phyloP scores from a whole-genome alignment of 2,888 invertebrate genomes.

The Volucella bombylans region DNA sequence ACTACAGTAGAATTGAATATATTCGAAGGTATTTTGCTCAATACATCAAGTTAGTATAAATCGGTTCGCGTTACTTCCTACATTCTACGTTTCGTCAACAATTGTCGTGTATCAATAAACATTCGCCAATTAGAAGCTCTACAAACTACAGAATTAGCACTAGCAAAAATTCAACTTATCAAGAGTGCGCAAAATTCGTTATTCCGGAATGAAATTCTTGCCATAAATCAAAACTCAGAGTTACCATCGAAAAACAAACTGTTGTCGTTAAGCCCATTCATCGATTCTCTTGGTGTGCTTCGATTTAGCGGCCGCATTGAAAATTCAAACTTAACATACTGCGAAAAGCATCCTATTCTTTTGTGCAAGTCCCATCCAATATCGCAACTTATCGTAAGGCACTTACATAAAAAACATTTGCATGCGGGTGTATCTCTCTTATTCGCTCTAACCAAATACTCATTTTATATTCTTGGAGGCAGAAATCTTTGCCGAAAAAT shows the following conservation, averaged over 20 bases:
- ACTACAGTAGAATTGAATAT: too few relatives aligned
- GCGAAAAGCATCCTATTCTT: slow-evolving; percentile 44
- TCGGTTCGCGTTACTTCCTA: too few relatives aligned
- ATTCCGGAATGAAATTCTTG: not conserved
- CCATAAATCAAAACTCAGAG: not conserved
- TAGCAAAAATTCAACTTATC: slow-evolving; percentile 2
- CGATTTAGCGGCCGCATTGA: slow-evolving; percentile 41
- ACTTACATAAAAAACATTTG: slow-evolving; percentile 13
- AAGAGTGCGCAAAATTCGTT: slow-evolving; percentile 9
- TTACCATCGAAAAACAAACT: slow-evolving; percentile 9
- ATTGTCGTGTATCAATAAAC: too few relatives aligned
- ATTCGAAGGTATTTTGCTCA: too few relatives aligned
- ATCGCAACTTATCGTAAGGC: not conserved
- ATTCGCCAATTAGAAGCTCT: not conserved
- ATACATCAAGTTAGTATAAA: too few relatives aligned
- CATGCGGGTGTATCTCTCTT: slow-evolving; percentile 19
- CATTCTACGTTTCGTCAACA: too few relatives aligned
- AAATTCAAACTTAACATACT: slow-evolving; percentile 31
- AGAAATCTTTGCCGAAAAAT: slow-evolving; percentile 30
- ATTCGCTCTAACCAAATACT: too few relatives aligned
- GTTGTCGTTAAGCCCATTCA: slow-evolving; percentile 1
- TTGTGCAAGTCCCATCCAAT: slow-evolving; percentile 25
- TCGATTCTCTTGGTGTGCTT: slow-evolving; percentile 25
- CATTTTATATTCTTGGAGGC: slow-evolving; percentile 29
- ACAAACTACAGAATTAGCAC: not conserved